Evolutionary conservation across 2,888 invertebrate genomes (phyloP), one percentile per base, ranked within the genome.

Genomic region (Acleris sparsana): DNA sequence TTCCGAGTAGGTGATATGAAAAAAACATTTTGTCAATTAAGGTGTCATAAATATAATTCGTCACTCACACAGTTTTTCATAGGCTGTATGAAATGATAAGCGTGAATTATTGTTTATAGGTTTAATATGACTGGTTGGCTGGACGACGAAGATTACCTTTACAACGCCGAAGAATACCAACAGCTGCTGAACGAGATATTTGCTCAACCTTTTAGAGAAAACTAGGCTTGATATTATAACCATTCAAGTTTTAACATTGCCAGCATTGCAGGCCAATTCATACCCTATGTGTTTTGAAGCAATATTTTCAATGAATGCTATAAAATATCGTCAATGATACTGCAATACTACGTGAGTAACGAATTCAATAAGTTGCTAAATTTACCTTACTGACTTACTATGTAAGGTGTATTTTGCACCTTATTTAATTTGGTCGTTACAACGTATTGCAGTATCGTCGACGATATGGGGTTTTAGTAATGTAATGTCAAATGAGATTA

Each of bases 131-230:
- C 87, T 17, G 80, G 74, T 17, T 61, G 74, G 56, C 66, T 84
- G 63, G 86, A 89, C 64, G 89, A 91, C 55, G 90, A 92, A 75
- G 91, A 90, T 71, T 88, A 91, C 72, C 76, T 91, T 29, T 90
- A 91, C 75, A 89, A 88, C 62, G 82, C 87, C 0, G 89, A 91
- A 62, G 92, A 92, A 74, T 92, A 92, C 69, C 90, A 92, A 79
- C 87, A 89, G 73, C 75, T 91, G 63, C 75, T 92, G 33, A 89
- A 89, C 74, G 91, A 92, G 83, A 90, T 92, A 80, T 90, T 92
- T 90, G 92, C 92, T 89, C 92, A 92, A 86, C 89, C 89, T 9
- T 86, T 86, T 80, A 89, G 89, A 86, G 87, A 88, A 72, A 88
- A 88, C 77, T 89, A 88, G 76, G 66, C 43, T 52, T 33, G 9